phyloP scores from a whole-genome alignment of 2,797 vertebrate species.

The Lycodopsis pacificus region DNA sequence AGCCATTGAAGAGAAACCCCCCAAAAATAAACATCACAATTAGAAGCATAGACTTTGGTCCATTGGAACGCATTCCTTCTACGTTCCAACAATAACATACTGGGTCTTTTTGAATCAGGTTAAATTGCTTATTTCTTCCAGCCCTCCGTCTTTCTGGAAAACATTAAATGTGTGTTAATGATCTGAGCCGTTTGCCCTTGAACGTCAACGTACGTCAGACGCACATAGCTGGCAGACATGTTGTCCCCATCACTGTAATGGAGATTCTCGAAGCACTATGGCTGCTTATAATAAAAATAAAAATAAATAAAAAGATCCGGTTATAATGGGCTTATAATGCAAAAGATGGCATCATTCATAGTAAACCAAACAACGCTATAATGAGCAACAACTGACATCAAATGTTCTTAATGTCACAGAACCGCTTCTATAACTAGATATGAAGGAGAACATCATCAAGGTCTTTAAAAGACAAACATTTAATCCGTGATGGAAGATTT shows the following conservation, averaged over 20 bases:
- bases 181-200: slow-evolving; percentile 46
- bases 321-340: slow-evolving; percentile 46
- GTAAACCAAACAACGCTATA: slow-evolving; percentile 55
- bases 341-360: slow-evolving; percentile 56
- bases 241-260: slow-evolving; percentile 41
- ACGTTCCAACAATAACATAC: slow-evolving; percentile 57
- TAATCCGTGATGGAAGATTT: slow-evolving; percentile 8
- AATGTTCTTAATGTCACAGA: slow-evolving; percentile 31
- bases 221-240: slow-evolving; percentile 49
- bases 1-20: slow-evolving; percentile 48
- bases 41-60: slow-evolving; percentile 25
- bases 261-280: slow-evolving; percentile 25
- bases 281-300: slow-evolving; percentile 45
- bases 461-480: slow-evolving; percentile 47
- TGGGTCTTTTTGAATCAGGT: slow-evolving; percentile 48
- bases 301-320: slow-evolving; percentile 25
- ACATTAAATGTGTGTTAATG: slow-evolving; percentile 69
- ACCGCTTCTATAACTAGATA: slow-evolving; percentile 26
- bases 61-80: slow-evolving; percentile 49
- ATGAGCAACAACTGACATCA: slow-evolving; percentile 58
- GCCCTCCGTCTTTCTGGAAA: slow-evolving; percentile 62
- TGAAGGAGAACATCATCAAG: slow-evolving; percentile 51
- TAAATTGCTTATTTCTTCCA: slow-evolving; percentile 64
- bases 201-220: slow-evolving; percentile 50
- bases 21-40: slow-evolving; percentile 57